Evolutionary conservation across 1,140 invertebrate genomes (phyloP), one percentile per base, ranked within the genome.

Genomic region (Brachionus plicatilis): DNA sequence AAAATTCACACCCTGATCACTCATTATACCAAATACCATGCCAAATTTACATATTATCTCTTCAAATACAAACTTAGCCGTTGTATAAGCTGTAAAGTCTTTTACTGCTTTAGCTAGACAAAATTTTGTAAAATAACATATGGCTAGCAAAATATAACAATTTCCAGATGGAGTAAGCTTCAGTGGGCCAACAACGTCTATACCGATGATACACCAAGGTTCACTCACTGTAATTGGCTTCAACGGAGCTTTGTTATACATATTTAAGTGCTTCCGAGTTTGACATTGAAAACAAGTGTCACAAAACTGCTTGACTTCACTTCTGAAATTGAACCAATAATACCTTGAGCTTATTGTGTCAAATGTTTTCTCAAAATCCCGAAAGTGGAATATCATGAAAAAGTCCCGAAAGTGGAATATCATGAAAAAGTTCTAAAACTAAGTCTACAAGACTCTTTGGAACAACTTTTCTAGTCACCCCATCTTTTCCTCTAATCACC

Each of bases 41-140:
- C 89, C 90, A 85, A 87, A 89, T 14, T 87, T 84, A 68, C 85
- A 86, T 47, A 91, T 80, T 7, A 87, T 84, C n/a, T 89, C 85
- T 43, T 87, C 83, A 2, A 90, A 86, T 33, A 68, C 65, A 1
- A 85, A 85, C 24, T 87, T 85, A 3, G 88, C 89, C 7, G 89
- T 85, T 2, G 87, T 89, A 75, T 17, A 75, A 7, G 87, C 86
- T 24, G 85, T 86, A 82, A 87, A 85, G 70, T 88, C 70, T 37
- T 83, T 80, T 43, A 82, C 47, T 0, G 88, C 88, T 85, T 88
- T 87, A 3, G 88, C 87, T 14, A 90, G 84, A 0, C 87, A 82
- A 78, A 87, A 87, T 83, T 88, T 90, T 6, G 86, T 90, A 82
- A 90, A 90, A 85, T 86, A 84, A 85, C 89, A 88, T 65, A 85